Evolutionary conservation across 2,888 invertebrate genomes (phyloP), one percentile per base, ranked within the genome.

Genomic region (Elysia crispata): DNA sequence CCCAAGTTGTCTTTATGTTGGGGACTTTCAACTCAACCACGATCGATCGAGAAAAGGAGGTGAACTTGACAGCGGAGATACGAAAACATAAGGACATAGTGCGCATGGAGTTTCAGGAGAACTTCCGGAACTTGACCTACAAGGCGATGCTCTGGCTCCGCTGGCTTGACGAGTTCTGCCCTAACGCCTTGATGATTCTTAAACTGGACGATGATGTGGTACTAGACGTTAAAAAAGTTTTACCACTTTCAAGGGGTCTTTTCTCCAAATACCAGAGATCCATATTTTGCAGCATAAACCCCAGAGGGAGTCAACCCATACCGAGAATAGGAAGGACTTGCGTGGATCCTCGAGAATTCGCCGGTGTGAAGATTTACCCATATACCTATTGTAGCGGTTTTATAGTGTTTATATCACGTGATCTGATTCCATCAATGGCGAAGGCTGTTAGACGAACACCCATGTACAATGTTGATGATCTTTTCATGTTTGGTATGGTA

Each of bases 401-500:
- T 31, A 75, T 75, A 8, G 75, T 75, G 8, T 75, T 75, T 60
- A 28, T 75, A 13, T 28, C 31, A 25, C 75, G 31, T 31, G 75
- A 75, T 33, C 15, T 75, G n/a, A 60, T 75, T 25, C 15, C 75
- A 28, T 20, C 28, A 20, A 13, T 75, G 30, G 30, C 18, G 33
- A 13, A 57, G 18, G 54, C 75, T 20, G 62, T 31, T 8, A 49
- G 57, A n/a, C 1, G 25, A 62, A 60, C 30, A 23, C 75, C 75
- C 25, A 60, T 75, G 28, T 75, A 75, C 54, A 75, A 75, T 31
- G 75, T 75, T 1, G 75, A 75, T 23, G 75, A 75, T 60, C 6
- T 75, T 18, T 75, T 75, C 23, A 75, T 75, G 75, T 75, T 75
- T 60, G 75, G 75, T n/a, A 62, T 75, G 75, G 31, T 75, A 13